Conservation (phyloP, 2,113 vertebrate genomes). For the Ivindomyrus marchei region DNA sequence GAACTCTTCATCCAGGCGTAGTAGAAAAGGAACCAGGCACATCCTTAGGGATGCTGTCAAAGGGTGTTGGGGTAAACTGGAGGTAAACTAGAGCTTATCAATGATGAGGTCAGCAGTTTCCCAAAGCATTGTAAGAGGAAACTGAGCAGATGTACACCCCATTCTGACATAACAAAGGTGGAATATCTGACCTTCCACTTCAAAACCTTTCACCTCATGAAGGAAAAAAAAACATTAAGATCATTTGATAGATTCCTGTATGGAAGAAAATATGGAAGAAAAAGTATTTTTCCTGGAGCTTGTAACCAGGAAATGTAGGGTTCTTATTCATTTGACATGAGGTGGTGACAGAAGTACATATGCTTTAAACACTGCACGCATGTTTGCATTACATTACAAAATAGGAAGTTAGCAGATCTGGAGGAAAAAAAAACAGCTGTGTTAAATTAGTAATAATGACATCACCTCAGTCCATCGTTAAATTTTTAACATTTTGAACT, state of each 20-base stretch:
- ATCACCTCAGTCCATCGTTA: constrained; percentile 32
- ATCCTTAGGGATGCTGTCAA: background rate
- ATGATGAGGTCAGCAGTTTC: background rate
- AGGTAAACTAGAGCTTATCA: constrained; percentile 2
- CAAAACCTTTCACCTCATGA: background rate
- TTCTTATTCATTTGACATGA: background rate
- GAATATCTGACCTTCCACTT: background rate
- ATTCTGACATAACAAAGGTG: background rate
- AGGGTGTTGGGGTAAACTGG: background rate
- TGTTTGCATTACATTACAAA: background rate
- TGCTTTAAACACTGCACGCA: background rate
- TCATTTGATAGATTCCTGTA: background rate
- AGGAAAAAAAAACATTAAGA: background rate
- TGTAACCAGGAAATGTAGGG: background rate
- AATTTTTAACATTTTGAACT: constrained; percentile 24
- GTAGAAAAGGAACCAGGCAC: background rate
- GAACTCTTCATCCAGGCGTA: background rate
- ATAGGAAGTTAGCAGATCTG: background rate
- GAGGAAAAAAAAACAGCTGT: background rate
- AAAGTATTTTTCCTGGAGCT: background rate
- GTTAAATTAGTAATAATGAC: constrained; percentile 17
- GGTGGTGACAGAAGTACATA: background rate
- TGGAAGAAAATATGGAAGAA: background rate
- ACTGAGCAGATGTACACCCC: background rate
- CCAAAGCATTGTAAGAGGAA: background rate